Evolutionary conservation across 1,140 invertebrate genomes (phyloP).

Genomic region (Macrobrachium rosenbergii): DNA sequence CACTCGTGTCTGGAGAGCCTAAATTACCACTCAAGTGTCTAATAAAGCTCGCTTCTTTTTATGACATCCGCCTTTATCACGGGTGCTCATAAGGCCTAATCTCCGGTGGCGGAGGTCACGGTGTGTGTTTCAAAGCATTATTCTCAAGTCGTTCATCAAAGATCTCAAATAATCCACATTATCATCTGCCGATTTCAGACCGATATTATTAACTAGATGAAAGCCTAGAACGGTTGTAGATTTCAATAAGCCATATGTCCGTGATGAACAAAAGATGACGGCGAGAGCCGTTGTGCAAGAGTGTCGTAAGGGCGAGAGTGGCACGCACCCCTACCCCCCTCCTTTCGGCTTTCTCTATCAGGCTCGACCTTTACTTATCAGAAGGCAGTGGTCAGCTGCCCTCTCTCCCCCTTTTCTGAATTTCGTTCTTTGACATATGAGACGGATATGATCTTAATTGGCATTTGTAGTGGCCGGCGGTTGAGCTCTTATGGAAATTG

Average conservation of each 20-base stretch:
- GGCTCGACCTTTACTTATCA: constrained; percentile 47
- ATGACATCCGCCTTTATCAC: no score
- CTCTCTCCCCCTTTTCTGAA: constrained; percentile 61
- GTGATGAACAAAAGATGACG: background rate
- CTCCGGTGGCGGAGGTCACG: no score
- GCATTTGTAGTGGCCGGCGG: constrained; percentile 57
- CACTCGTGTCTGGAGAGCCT: background rate
- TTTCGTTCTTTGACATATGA: constrained; percentile 63
- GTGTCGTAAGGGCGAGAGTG: constrained; percentile 10
- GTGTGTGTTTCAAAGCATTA: background rate
- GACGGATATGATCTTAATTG: constrained; percentile 62
- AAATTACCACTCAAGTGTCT: constrained; percentile 15
- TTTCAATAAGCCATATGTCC: constrained; percentile 21
- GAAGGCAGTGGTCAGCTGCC: constrained; percentile 41
- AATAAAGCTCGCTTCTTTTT: background rate
- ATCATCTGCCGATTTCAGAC: constrained; percentile 1
- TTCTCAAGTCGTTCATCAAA: background rate
- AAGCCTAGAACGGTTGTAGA: constrained; percentile 14
- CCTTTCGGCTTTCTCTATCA: constrained; percentile 5
- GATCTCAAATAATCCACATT: constrained; percentile 18
- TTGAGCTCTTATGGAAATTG: constrained; percentile 61
- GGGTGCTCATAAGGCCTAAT: no score
- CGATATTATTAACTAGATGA: constrained; percentile 19
- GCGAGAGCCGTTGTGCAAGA: background rate
- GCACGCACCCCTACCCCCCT: constrained; percentile 2